A percentile compares a stretch with the other conserved stretches of the same genome.
These are phyloP conservation scores for Candidula unifasciata DNA, from an alignment of 2,888 invertebrate species.

Conservation along the genomic window DNA sequence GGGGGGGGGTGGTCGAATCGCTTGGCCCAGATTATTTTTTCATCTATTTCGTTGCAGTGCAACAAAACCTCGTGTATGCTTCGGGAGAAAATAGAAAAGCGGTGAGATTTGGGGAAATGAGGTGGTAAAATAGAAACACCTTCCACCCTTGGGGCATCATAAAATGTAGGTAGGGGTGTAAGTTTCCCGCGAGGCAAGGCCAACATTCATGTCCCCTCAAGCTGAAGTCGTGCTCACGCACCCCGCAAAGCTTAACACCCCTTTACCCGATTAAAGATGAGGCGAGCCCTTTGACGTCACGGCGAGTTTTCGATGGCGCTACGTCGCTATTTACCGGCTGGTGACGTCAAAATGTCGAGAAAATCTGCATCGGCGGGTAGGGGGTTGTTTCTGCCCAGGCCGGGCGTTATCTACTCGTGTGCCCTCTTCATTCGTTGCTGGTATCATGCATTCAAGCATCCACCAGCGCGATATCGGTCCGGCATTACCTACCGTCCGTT, in stretches of 20 bases:
- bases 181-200: neutral
- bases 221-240: neutral
- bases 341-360: slow-evolving; percentile 52
- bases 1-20: slow-evolving; percentile 5
- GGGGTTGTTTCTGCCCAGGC: neutral
- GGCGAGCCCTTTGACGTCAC: slow-evolving; percentile 51
- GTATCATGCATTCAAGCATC: neutral
- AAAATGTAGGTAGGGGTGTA: neutral
- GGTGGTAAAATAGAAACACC: neutral
- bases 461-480: no score
- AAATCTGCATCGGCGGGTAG: slow-evolving; percentile 48
- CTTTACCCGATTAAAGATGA: slow-evolving; percentile 28
- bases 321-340: slow-evolving; percentile 52
- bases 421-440: neutral
- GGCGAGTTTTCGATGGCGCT: slow-evolving; percentile 53
- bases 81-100: slow-evolving; percentile 9
- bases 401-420: slow-evolving; percentile 25
- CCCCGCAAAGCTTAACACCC: neutral
- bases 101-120: neutral
- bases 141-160: neutral
- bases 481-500: neutral
- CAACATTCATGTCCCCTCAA: neutral
- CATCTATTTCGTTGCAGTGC: neutral
- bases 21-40: slow-evolving; percentile 25
- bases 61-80: neutral